Evolutionary conservation across 2,888 invertebrate genomes (phyloP).

Genomic region (Drosophila phalerata): DNA sequence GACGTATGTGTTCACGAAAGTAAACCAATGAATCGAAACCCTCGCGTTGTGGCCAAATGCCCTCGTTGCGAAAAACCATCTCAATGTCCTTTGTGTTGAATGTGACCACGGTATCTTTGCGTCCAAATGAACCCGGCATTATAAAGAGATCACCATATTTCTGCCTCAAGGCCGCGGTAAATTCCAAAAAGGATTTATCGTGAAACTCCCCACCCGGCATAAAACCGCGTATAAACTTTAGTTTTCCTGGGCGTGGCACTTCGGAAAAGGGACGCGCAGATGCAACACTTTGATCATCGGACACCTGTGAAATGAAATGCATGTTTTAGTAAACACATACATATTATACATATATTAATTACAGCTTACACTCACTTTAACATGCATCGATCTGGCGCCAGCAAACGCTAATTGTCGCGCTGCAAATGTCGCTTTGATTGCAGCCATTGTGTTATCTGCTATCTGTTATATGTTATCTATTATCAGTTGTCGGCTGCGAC

Average conservation of each 20-base stretch:
- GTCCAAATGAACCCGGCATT: slow-evolving; percentile 83
- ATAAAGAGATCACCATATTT: slow-evolving; percentile 77
- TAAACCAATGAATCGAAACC: slow-evolving; percentile 83
- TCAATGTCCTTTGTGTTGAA: slow-evolving; percentile 86
- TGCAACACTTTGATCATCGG: background rate
- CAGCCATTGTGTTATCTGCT: slow-evolving; percentile 20
- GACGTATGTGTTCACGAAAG: slow-evolving; percentile 63
- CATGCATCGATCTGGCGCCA: slow-evolving; percentile 36
- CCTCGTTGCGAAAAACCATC: slow-evolving; percentile 85
- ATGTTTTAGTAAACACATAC: background rate
- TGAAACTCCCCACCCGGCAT: slow-evolving; percentile 64
- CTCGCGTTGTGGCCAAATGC: slow-evolving; percentile 85
- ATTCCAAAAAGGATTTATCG: slow-evolving; percentile 47
- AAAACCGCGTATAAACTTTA: slow-evolving; percentile 54
- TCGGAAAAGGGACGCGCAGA: slow-evolving; percentile 43
- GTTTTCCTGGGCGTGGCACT: slow-evolving; percentile 56
- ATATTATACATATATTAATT: background rate
- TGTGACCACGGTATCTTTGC: slow-evolving; percentile 80
- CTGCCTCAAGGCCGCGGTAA: slow-evolving; percentile 44
- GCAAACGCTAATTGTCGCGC: slow-evolving; percentile 31
- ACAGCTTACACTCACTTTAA: slow-evolving; percentile 39
- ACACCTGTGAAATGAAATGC: background rate
- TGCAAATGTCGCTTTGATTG: slow-evolving; percentile 9
- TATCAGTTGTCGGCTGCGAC: slow-evolving; percentile 13
- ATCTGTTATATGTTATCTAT: background rate